These are phyloP conservation scores for Mamestra brassicae DNA, from an alignment of 2,888 invertebrate genomes.

Conservation along the genomic window DNA sequence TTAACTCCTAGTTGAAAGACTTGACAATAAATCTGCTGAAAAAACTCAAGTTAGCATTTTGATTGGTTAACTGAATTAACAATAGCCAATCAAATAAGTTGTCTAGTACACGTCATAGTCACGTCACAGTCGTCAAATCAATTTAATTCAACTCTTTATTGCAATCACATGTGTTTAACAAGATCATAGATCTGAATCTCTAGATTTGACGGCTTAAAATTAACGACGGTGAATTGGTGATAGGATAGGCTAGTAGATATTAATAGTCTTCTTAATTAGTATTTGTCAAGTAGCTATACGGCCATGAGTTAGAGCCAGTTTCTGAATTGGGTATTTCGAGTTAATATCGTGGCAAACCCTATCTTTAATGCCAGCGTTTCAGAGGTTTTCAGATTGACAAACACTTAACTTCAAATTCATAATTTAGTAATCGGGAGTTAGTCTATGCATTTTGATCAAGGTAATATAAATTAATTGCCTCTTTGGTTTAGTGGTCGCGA, in stretches of 20 bases:
- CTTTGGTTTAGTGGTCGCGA: not conserved
- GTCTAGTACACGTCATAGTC: not conserved
- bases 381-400: no score
- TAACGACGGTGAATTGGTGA: not conserved
- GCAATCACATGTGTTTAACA: no score
- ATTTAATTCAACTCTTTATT: no score
- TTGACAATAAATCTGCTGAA: slow-evolving; percentile 12
- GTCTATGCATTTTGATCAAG: not conserved
- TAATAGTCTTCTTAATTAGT: not conserved
- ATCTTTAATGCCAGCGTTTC: no score
- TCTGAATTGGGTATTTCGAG: no score
- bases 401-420: no score
- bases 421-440: no score
- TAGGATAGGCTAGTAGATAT: not conserved
- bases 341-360: no score
- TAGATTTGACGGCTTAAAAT: not conserved
- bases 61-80: slow-evolving; percentile 10
- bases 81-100: slow-evolving; percentile 8
- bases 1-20: slow-evolving; percentile 14
- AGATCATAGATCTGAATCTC: no score
- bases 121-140: no score
- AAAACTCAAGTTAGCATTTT: not conserved
- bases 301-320: not conserved
- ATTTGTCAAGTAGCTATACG: not conserved
- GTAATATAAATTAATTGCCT: not conserved